A percentile compares a stretch with the other conserved stretches of the same genome.
These are phyloP conservation scores for Opisthograptis luteolata DNA, from an alignment of 2,888 invertebrate species.

Conservation along the genomic window DNA sequence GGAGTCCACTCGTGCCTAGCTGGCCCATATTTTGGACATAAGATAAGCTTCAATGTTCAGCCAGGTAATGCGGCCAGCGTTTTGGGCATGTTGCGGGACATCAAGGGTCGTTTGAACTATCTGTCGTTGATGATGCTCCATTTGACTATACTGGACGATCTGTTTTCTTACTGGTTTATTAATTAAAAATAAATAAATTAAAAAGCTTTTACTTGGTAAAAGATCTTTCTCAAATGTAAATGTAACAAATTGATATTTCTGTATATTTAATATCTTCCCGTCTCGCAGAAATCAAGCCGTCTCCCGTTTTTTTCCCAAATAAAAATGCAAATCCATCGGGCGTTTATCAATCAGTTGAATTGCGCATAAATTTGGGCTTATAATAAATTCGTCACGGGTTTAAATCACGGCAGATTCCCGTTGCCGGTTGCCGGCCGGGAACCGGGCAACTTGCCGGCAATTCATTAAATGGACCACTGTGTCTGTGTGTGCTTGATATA, in stretches of 20 bases:
- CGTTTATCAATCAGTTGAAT: constrained; percentile 34
- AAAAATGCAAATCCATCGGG: constrained; percentile 23
- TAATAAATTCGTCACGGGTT: constrained; percentile 50
- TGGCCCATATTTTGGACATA: too few relatives aligned
- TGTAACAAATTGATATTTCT: constrained; percentile 20
- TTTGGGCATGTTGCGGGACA: too few relatives aligned
- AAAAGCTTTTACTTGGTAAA: too few relatives aligned
- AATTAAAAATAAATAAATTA: too few relatives aligned
- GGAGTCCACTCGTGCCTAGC: too few relatives aligned
- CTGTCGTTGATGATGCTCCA: too few relatives aligned
- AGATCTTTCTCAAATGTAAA: constrained; percentile 1
- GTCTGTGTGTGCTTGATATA: constrained; percentile 73
- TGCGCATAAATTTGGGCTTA: constrained; percentile 34
- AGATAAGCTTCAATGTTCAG: too few relatives aligned
- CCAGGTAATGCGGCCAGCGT: too few relatives aligned
- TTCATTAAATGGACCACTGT: constrained; percentile 73
- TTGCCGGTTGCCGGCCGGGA: constrained; percentile 43
- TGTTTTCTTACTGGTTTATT: too few relatives aligned
- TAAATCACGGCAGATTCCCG: constrained; percentile 68
- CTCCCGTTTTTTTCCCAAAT: constrained; percentile 5
- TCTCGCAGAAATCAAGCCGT: constrained; percentile 4
- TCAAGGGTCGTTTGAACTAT: too few relatives aligned
- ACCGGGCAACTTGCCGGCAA: constrained; percentile 66
- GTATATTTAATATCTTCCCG: constrained; percentile 4
- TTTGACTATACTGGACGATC: too few relatives aligned